These are phyloP conservation scores for Yponomeuta plumbellus DNA, from an alignment of 2,888 invertebrate genomes.

Conservation along the genomic window DNA sequence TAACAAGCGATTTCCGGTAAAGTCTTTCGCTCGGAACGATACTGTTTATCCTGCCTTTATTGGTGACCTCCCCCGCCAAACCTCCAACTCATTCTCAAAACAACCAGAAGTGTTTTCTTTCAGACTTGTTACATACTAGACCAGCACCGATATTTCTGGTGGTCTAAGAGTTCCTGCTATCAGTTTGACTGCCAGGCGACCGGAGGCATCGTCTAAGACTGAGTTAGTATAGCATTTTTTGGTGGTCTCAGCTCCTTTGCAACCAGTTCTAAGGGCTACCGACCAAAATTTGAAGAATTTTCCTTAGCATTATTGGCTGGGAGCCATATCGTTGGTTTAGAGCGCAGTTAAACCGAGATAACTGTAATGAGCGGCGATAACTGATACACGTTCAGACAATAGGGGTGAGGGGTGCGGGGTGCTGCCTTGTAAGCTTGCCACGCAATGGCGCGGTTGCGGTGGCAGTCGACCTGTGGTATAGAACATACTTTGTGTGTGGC, in stretches of 20 bases:
- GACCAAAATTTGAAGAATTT: neutral
- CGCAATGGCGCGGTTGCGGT: too few relatives aligned
- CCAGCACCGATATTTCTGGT: neutral
- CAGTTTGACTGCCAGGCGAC: neutral
- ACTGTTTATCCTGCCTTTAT: neutral
- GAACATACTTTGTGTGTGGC: too few relatives aligned
- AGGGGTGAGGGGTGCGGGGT: neutral
- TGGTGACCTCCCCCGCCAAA: neutral
- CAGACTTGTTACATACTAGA: neutral
- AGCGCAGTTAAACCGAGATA: neutral
- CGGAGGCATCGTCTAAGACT: neutral
- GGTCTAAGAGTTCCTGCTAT: neutral
- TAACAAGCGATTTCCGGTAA: neutral
- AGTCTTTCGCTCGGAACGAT: constrained; percentile 1
- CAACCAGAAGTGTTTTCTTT: neutral
- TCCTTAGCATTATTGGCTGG: neutral
- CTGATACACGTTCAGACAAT: neutral
- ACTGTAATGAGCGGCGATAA: constrained; percentile 1
- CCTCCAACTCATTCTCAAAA: neutral
- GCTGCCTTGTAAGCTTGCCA: too few relatives aligned
- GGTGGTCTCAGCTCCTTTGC: neutral
- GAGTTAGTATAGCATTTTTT: neutral
- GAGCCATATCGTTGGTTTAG: neutral
- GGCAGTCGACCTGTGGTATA: too few relatives aligned
- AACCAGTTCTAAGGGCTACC: neutral